Conservation (phyloP, 2,113 vertebrate species). For the Pelusios castaneus region DNA sequence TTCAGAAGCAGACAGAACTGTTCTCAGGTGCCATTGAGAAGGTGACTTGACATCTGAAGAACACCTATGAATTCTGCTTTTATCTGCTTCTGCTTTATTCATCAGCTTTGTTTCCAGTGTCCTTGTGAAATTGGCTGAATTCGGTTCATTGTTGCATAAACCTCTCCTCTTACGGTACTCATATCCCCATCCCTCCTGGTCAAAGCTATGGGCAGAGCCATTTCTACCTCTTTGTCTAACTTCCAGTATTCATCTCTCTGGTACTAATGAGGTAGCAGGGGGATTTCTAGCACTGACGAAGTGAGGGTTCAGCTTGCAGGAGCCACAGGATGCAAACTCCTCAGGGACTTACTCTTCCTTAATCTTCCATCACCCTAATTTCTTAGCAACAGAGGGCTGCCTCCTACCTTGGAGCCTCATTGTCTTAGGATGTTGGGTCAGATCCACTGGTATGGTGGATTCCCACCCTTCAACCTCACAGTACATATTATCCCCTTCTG, state of each 20-base stretch:
- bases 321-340: not conserved
- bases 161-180: not conserved
- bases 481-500: not conserved
- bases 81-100: not conserved
- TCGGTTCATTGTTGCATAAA: accelerated
- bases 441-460: not conserved
- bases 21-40: not conserved
- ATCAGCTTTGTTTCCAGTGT: accelerated
- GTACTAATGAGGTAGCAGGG: not conserved
- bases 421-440: not conserved
- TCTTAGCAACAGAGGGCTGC: not conserved
- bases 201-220: not conserved
- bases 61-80: not conserved
- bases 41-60: accelerated
- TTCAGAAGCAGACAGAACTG: not conserved
- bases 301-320: not conserved
- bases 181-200: accelerated
- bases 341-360: not conserved
- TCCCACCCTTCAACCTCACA: not conserved
- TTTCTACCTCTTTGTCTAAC: not conserved
- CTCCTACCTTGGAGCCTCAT: not conserved
- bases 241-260: not conserved
- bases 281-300: not conserved
- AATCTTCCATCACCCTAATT: not conserved
- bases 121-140: not conserved